Percentiles rank a stretch among this genome's conserved stretches.
Conservation (phyloP, 1,140 invertebrate genomes). For the Polypedilum pembai region DNA sequence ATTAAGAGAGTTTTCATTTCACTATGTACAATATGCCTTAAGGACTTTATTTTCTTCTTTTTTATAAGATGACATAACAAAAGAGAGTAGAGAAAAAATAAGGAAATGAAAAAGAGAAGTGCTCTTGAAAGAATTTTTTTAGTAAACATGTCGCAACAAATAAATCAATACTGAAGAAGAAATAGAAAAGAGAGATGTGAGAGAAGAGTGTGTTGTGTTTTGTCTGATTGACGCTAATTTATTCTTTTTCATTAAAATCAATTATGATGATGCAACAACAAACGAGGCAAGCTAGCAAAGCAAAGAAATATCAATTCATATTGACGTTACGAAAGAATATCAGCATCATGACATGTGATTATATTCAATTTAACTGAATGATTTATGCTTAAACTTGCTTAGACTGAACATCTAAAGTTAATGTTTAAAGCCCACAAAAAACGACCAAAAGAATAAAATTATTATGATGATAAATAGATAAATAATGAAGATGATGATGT, state of each 20-base stretch:
- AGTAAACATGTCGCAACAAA: not conserved
- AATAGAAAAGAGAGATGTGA: too few relatives aligned
- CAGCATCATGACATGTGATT: not conserved
- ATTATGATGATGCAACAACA: conserved; percentile 12
- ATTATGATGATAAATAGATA: too few relatives aligned
- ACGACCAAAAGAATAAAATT: too few relatives aligned
- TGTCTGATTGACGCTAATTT: conserved; percentile 17
- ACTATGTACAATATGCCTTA: not conserved
- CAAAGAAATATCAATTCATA: too few relatives aligned
- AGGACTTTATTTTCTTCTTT: not conserved
- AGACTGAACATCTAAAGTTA: not conserved
- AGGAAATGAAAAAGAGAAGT: not conserved
- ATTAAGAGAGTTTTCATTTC: not conserved
- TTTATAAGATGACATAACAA: not conserved
- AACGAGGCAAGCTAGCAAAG: too few relatives aligned
- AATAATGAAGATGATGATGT: too few relatives aligned
- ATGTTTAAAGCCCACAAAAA: too few relatives aligned
- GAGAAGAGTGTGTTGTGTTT: not conserved
- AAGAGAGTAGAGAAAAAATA: not conserved
- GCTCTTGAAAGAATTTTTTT: not conserved
- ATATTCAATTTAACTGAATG: not conserved
- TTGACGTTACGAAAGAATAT: not conserved
- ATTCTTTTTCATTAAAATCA: not conserved
- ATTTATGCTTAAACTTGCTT: not conserved
- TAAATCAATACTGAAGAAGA: not conserved